A percentile compares a stretch with the other conserved stretches of the same genome.
phyloP scores from a whole-genome alignment of 2,797 vertebrate genomes.

The Dromococcyx pavoninus region DNA sequence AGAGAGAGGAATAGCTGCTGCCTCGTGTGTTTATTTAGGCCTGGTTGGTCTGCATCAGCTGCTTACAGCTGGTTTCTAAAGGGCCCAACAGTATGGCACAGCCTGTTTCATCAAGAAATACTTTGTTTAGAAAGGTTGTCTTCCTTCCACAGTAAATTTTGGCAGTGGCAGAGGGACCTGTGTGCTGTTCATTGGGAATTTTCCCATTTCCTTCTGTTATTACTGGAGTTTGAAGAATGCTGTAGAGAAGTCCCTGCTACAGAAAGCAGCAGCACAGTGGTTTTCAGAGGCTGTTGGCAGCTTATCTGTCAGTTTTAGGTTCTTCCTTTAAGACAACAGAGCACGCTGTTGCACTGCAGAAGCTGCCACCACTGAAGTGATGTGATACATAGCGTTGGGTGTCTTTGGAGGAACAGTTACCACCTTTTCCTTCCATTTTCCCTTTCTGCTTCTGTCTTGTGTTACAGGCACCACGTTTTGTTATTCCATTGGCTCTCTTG shows the following conservation, averaged over 20 bases:
- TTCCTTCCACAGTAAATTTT: background rate
- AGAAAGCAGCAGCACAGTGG: background rate
- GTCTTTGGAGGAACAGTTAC: background rate
- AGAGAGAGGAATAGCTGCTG: background rate
- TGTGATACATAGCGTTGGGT: accelerated
- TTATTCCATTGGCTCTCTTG: background rate
- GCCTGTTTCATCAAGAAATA: background rate
- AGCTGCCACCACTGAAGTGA: background rate
- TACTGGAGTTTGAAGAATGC: background rate
- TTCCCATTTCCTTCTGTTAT: background rate
- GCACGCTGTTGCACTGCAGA: background rate
- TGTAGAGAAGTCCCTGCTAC: background rate
- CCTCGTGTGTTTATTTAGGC: background rate
- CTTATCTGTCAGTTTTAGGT: background rate
- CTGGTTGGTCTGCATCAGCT: background rate
- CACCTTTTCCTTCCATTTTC: background rate
- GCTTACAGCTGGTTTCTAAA: background rate
- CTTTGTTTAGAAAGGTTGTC: background rate
- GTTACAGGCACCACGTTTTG: accelerated
- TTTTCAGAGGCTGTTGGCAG: background rate
- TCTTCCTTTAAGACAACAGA: background rate
- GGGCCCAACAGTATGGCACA: accelerated
- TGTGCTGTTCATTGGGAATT: background rate
- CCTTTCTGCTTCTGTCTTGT: background rate
- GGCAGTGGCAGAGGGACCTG: accelerated